Percentiles rank a stretch among this genome's conserved stretches.
These are phyloP conservation scores for Adoxophyes honmai DNA, from an alignment of 1,140 invertebrate species.

Conservation along the genomic window DNA sequence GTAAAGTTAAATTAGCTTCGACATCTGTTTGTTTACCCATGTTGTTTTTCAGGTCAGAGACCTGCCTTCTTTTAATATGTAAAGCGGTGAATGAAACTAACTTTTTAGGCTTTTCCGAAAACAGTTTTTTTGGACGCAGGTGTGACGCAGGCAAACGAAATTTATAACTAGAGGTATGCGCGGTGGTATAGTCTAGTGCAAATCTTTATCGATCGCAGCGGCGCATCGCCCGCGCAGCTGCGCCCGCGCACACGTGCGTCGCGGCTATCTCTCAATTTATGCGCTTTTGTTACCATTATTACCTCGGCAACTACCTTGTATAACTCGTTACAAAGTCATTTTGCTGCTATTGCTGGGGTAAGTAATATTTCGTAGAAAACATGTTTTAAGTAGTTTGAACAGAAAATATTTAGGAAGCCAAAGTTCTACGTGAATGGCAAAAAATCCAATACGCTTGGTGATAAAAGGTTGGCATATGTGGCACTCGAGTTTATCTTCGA, in stretches of 20 bases:
- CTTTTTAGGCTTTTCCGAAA: too few relatives aligned
- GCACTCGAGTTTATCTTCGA: not conserved
- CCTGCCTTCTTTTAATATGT: not conserved
- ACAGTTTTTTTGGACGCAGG: too few relatives aligned
- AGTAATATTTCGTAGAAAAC: too few relatives aligned
- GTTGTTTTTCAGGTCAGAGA: conserved; percentile 11
- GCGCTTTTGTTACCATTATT: conserved; percentile 27
- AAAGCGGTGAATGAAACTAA: too few relatives aligned
- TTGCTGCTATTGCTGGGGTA: too few relatives aligned
- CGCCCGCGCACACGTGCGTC: conserved; percentile 35
- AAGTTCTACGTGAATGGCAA: too few relatives aligned
- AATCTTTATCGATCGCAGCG: conserved; percentile 21
- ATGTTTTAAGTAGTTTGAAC: too few relatives aligned
- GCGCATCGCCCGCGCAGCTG: conserved; percentile 36
- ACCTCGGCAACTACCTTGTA: not conserved
- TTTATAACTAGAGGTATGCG: too few relatives aligned
- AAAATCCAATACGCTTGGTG: too few relatives aligned
- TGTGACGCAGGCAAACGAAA: too few relatives aligned
- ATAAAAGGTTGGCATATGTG: not conserved
- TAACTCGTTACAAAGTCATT: not conserved
- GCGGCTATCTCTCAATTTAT: conserved; percentile 31
- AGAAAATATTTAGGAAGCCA: too few relatives aligned
- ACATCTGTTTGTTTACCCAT: conserved; percentile 24
- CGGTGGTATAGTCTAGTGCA: not conserved
- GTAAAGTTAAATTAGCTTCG: conserved; percentile 25